phyloP scores from a whole-genome alignment of 2,797 vertebrate genomes.

The Melanotaenia parkinsoni region DNA sequence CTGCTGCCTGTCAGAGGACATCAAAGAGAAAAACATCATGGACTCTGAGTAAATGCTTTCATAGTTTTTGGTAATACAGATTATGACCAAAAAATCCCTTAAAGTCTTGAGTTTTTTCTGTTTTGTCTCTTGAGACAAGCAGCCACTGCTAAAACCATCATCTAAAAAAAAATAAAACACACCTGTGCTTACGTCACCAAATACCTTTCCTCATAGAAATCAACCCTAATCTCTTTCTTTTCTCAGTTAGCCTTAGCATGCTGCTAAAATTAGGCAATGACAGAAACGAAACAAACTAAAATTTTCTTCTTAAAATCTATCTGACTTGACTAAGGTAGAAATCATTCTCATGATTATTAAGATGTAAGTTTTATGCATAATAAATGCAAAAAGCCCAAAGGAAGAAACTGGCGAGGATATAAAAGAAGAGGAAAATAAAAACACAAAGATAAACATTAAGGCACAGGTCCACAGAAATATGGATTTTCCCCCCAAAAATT shows the following conservation, averaged over 20 bases:
- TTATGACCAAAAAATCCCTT: not conserved
- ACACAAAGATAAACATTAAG: no score
- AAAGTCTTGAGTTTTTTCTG: no score
- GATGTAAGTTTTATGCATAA: not conserved
- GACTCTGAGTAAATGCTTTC: not conserved
- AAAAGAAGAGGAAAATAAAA: no score
- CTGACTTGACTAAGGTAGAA: not conserved
- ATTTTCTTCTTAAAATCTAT: no score
- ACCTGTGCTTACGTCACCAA: no score
- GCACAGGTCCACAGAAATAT: no score
- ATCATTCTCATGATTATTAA: not conserved
- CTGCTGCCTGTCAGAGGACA: conserved; percentile 44
- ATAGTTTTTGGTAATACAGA: not conserved
- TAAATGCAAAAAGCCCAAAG: not conserved
- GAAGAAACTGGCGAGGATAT: no score
- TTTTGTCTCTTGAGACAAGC: not conserved
- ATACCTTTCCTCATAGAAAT: no score
- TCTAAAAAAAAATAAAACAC: not conserved
- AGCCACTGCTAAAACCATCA: not conserved
- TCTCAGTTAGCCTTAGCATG: not conserved
- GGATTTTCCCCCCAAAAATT: no score
- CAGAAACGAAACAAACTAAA: not conserved
- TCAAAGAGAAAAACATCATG: conserved; percentile 15
- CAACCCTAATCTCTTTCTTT: not conserved
- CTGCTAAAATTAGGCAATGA: no score